A percentile compares a stretch with the other conserved stretches of the same genome.
phyloP scores from a whole-genome alignment of 2,888 invertebrate genomes.

The Lochmaea crataegi region DNA sequence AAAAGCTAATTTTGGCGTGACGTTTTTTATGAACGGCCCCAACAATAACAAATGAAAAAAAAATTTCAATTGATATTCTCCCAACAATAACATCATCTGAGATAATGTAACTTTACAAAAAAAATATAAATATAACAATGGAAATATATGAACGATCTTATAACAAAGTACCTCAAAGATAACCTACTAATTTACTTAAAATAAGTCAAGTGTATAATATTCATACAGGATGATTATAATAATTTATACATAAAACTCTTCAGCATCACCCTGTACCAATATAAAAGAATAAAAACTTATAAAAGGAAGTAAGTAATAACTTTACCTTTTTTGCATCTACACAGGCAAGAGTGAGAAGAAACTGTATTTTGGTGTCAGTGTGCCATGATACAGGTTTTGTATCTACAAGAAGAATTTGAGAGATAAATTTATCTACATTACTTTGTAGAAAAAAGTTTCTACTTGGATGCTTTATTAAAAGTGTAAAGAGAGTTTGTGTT shows the following conservation, averaged over 20 bases:
- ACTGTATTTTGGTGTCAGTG: slow-evolving; percentile 46
- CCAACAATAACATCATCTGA: too few species aligned
- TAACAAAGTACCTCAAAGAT: neutral
- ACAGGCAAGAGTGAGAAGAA: slow-evolving; percentile 51
- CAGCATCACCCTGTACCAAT: slow-evolving; percentile 11
- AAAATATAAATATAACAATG: neutral
- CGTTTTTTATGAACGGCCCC: too few species aligned
- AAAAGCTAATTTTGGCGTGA: too few species aligned
- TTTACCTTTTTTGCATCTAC: slow-evolving; percentile 48
- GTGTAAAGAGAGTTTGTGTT: slow-evolving; percentile 47
- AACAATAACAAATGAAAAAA: too few species aligned
- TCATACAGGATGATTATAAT: neutral
- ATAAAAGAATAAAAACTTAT: slow-evolving; percentile 8
- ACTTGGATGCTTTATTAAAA: slow-evolving; percentile 48
- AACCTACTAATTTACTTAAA: neutral
- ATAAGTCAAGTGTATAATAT: neutral
- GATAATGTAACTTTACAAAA: neutral
- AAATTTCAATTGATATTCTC: too few species aligned
- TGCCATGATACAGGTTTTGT: slow-evolving; percentile 43
- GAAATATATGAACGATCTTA: neutral
- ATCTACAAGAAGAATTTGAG: slow-evolving; percentile 41
- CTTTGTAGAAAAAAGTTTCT: slow-evolving; percentile 37
- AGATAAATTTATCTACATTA: slow-evolving; percentile 31
- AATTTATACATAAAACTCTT: neutral
- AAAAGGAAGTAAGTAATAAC: slow-evolving; percentile 32